Base-by-base conservation (phyloP, 2,113 vertebrate genomes). In the Cyprinus carpio region DNA sequence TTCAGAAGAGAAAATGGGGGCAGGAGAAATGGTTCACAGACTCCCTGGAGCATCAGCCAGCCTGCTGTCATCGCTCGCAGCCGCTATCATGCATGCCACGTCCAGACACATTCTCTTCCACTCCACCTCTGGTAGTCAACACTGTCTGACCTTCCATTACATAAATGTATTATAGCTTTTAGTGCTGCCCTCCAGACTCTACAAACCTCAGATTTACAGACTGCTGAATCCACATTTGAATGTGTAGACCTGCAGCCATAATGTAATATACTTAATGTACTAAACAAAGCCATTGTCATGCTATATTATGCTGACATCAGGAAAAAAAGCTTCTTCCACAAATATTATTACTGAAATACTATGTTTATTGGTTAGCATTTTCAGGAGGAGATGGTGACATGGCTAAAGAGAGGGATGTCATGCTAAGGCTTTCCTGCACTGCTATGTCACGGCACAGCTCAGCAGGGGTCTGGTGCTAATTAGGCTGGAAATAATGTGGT, bases 401-500 rank as follows among this genome's bases (percentile, higher is more conserved):
- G 11, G 3, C 18, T 31, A 51, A 11, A 34, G 25, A 10, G 60
- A 46, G 6, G 40, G 18, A 51, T 76, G 58, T 78, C 75, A 86
- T 62, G 81, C 77, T 56, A 29, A 83, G 76, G 13, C 88, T 89
- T 86, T 90, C 88, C 54, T 71, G 80, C 75, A 67, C 77, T 85
- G 64, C 80, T 75, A 86, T 82, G 87, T 87, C 90, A 86, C 84
- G 40, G 54, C 69, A 78, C 65, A 16, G 76, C 72, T 58, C 89
- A 75, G 86, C 51, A 69, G 91, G 89, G 87, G 84, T 89, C 83
- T 91, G 90, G 84, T 89, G 91, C 81, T 92, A 92, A 95, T 90
- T 92, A 93, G 94, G 86, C 91, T 93, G 92, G 93, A 94, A 96
- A 90, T 94, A 95, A 95, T 84, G 58, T 62, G 89, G 43, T 77